These are phyloP conservation scores for Phoebastria nigripes DNA, from an alignment of 2,797 vertebrate species.

Conservation along the genomic window DNA sequence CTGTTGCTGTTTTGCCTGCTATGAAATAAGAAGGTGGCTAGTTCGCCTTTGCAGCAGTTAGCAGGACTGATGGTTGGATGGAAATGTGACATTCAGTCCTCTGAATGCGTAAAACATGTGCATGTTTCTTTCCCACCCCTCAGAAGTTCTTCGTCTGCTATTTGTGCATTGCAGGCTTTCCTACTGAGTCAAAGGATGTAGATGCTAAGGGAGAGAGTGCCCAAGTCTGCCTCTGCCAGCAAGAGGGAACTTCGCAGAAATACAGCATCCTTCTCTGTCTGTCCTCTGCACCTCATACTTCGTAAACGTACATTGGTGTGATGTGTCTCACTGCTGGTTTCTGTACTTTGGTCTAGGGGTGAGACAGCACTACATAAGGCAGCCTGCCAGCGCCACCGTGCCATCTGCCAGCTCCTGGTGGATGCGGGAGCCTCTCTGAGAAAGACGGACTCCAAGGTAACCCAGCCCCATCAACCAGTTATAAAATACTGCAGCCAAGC, in stretches of 20 bases:
- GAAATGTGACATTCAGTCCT: not conserved
- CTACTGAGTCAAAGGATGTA: not conserved
- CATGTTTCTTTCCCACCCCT: not conserved
- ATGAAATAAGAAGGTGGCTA: not conserved
- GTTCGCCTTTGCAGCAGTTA: not conserved
- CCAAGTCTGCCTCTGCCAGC: not conserved
- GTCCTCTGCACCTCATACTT: not conserved
- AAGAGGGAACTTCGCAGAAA: not conserved
- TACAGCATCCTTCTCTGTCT: not conserved
- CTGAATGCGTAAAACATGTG: not conserved
- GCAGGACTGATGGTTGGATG: not conserved
- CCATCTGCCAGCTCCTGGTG: constrained; percentile 86
- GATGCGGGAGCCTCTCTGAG: constrained; percentile 89
- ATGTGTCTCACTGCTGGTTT: constrained; percentile 48
- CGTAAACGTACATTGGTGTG: not conserved
- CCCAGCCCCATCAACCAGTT: not conserved
- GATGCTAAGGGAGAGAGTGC: not conserved
- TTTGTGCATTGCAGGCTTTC: not conserved
- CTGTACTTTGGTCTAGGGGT: constrained; percentile 80
- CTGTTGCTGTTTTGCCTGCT: not conserved
- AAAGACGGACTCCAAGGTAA: constrained; percentile 92
- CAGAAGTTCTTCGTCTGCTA: not conserved
- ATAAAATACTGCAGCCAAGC: not conserved
- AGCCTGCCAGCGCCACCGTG: constrained; percentile 84
- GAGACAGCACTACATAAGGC: constrained; percentile 96